Percentiles rank a stretch among this genome's conserved stretches.
Evolutionary conservation across 2,113 vertebrate genomes (phyloP).

Genomic region (Chaetodon trifascialis): DNA sequence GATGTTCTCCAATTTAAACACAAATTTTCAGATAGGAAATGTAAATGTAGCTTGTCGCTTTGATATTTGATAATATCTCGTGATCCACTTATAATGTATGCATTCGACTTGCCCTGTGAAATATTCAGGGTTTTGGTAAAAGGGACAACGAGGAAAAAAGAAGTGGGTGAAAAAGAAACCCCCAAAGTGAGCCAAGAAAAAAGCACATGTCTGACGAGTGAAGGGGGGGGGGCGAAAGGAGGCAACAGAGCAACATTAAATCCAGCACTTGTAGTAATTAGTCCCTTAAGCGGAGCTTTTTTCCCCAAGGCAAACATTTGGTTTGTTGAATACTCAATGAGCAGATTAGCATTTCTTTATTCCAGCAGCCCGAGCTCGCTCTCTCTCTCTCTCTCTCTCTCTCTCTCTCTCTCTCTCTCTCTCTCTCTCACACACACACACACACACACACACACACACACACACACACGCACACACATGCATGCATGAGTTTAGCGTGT

Average conservation of each 20-base stretch:
- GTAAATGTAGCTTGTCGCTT: background rate
- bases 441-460: slow-evolving; percentile 26
- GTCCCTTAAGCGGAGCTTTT: slow-evolving; percentile 73
- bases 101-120: background rate
- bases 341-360: slow-evolving; percentile 80
- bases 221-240: slow-evolving; percentile 39
- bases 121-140: slow-evolving; percentile 29
- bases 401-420: too few relatives aligned
- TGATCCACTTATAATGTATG: background rate
- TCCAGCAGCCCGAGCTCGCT: slow-evolving; percentile 52
- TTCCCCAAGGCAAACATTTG: slow-evolving; percentile 80
- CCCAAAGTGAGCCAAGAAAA: slow-evolving; percentile 11
- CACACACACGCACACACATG: slow-evolving; percentile 10
- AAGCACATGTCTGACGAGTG: slow-evolving; percentile 18
- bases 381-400: too few relatives aligned
- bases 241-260: slow-evolving; percentile 62
- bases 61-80: background rate
- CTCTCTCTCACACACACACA: slow-evolving; percentile 26
- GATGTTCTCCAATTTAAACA: background rate
- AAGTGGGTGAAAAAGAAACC: slow-evolving; percentile 15
- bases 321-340: slow-evolving; percentile 83
- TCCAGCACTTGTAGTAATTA: slow-evolving; percentile 78
- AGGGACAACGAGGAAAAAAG: slow-evolving; percentile 17
- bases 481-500: slow-evolving; percentile 19
- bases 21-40: background rate